Evolutionary conservation across 2,888 invertebrate genomes (phyloP), one percentile per base, ranked within the genome.

Genomic region (Melieria picta): DNA sequence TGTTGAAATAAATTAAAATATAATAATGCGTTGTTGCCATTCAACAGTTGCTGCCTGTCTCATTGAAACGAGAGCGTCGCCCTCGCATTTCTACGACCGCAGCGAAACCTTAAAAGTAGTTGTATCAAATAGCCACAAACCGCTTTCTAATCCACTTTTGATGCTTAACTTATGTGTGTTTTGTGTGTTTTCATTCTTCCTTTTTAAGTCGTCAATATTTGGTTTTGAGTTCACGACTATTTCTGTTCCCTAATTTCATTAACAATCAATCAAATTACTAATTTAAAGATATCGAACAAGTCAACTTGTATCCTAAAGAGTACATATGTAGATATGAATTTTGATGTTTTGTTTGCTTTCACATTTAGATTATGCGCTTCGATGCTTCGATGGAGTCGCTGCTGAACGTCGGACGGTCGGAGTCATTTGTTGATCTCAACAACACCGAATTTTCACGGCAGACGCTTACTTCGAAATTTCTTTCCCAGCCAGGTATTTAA

Each of bases 381-480:
- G 94, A 94, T 84, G 91, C 92, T 61, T 93, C 93, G 71, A 91
- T 93, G 88, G 94, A 94, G 85, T 93, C 93, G 47, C 87, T 94
- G 76, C 86, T 89, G 48, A 92, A 92, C 64, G 91, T 94, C 77
- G 91, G 91, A 16, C 91, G 94, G 48, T 94, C 95, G 46, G 95
- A 95, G 85, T 94, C 94, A 84, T 94, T 94, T 79, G 93, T 93
- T 30, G 94, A 95, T 88, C 87, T 95, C 11, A 94, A 92, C 80
- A 92, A 92, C 76, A 93, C 93, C 74, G 84, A 88, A 63, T 79
- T 82, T 64, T 78, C 79, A 16, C 76, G 78, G 47, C 80, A 80
- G 71, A 70, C 78, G 4, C 48, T 79, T 9, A 75, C 75, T 52
- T 74, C 76, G 7, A 79, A 79, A 75, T 82, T 81, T 60, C 75